These are phyloP conservation scores for Osmoderma eremita DNA, from an alignment of 2,888 invertebrate genomes.

Conservation along the genomic window DNA sequence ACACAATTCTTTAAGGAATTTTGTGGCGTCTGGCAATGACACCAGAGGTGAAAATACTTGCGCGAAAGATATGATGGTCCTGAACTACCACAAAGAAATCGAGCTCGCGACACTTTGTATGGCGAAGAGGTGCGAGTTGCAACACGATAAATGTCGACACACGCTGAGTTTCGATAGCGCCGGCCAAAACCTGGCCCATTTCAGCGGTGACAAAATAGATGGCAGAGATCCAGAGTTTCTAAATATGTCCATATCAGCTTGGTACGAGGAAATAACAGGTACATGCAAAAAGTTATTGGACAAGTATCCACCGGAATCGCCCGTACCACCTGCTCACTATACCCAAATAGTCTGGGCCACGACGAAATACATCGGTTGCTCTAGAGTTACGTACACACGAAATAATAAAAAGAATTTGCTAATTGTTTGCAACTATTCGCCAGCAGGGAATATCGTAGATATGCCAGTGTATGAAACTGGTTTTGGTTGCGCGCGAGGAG, in stretches of 20 bases:
- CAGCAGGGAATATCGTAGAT: neutral
- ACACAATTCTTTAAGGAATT: neutral
- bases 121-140: neutral
- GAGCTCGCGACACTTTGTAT: neutral
- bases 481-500: neutral
- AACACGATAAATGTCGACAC: neutral
- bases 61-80: neutral
- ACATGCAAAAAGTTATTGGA: neutral
- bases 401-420: neutral
- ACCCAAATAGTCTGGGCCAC: neutral
- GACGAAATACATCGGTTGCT: slow-evolving; percentile 1
- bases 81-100: slow-evolving; percentile 2
- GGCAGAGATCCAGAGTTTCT: neutral
- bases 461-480: neutral
- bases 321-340: neutral
- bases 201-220: too few species aligned
- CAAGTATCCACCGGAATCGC: neutral
- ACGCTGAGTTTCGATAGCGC: neutral
- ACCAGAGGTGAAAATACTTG: neutral
- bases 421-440: slow-evolving; percentile 1
- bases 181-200: neutral
- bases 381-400: neutral
- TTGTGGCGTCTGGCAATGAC: neutral
- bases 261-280: neutral
- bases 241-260: neutral